Evolutionary conservation across 2,888 invertebrate species (phyloP), one percentile per base, ranked within the genome.

Genomic region (Platycnemis pennipes): DNA sequence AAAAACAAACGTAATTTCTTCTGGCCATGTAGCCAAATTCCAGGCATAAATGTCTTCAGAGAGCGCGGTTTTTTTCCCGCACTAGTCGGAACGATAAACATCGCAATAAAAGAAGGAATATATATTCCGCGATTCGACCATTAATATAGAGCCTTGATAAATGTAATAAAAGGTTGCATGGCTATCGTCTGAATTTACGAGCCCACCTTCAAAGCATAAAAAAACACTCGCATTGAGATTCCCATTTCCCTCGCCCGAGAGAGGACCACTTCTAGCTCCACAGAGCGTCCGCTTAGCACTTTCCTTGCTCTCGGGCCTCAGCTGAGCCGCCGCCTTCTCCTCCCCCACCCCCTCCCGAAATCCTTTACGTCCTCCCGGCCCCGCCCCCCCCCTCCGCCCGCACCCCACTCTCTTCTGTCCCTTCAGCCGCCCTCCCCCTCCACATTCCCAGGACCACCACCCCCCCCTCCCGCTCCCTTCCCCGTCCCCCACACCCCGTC

Each of bases 31-130:
- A 56, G 53, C 53, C 19, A 89, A 31, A 77, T 77, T 63, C 37
- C 56, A 42, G 88, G 86, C 42, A 22, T 56, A 63, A 89, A 89
- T 31, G 22, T 89, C 89, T n/a, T 77, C 77, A 37, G 77, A 37
- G 77, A 77, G 16, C 13, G 77, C 53, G 37, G 89, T 89, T 56
- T 56, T 56, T 89, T 87, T 87, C 46, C 87, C 42, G 56, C 56
- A 89, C 56, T 22, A 87, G 46, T 87, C 46, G 87, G 42, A 56
- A 89, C 89, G 89, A 89, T 89, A 56, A 89, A 89, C 53, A 56
- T 46, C 16, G 89, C 56, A 89, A 89, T 89, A 89, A 89, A 77
- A 56, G 56, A 89, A 42, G n/a, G 37, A 11, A 53, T 26, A 89
- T 89, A 37, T 63, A 89, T 89, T 56, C 89, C 42, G 37, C 37